Percentiles rank a stretch among this genome's conserved stretches.
Conservation (phyloP, 2,888 invertebrate genomes). For the Piscicola geometra region DNA sequence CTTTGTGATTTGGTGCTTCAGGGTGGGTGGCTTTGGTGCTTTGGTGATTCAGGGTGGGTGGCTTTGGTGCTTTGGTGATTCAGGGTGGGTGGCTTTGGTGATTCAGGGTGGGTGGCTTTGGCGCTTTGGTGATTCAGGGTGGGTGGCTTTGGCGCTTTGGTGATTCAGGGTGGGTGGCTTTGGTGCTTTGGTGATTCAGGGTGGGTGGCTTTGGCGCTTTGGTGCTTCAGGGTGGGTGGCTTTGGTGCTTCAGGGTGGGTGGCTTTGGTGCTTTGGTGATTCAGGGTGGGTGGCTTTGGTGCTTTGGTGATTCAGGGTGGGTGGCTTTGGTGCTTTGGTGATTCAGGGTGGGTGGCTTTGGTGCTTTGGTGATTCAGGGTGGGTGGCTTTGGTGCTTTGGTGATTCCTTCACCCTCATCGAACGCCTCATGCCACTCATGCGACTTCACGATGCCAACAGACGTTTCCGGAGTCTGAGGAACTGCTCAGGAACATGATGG, state of each 20-base stretch:
- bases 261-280: slow-evolving; percentile 60
- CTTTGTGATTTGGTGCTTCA: slow-evolving; percentile 63
- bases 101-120: slow-evolving; percentile 64
- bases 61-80: not conserved
- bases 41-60: slow-evolving; percentile 72
- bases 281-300: slow-evolving; percentile 63
- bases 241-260: slow-evolving; percentile 75
- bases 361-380: slow-evolving; percentile 71
- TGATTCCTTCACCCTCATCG: not conserved
- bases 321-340: slow-evolving; percentile 59
- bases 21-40: slow-evolving; percentile 60
- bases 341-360: slow-evolving; percentile 64
- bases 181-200: slow-evolving; percentile 66
- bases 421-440: not conserved
- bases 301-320: slow-evolving; percentile 72
- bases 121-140: slow-evolving; percentile 71
- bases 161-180: slow-evolving; percentile 70
- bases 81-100: too few species aligned
- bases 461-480: slow-evolving; percentile 82
- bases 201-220: slow-evolving; percentile 58
- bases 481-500: slow-evolving; percentile 94
- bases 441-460: slow-evolving; percentile 58
- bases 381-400: slow-evolving; percentile 43
- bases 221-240: too few species aligned
- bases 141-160: slow-evolving; percentile 44